Base-by-base conservation (phyloP, 2,888 invertebrate species). In the Zelleria hepariella region DNA sequence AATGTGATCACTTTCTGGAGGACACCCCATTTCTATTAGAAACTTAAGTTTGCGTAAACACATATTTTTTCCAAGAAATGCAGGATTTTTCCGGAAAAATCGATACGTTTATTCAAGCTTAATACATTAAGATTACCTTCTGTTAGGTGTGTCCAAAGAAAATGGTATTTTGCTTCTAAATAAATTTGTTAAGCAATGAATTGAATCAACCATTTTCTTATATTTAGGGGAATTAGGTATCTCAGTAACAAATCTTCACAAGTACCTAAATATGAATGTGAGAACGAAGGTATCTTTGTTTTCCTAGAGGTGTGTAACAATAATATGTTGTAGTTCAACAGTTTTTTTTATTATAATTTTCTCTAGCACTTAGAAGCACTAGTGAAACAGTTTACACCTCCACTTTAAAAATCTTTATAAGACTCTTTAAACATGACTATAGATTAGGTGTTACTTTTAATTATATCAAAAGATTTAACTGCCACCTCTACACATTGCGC, bases 251-350 rank as follows among this genome's bases (percentile, higher is more conserved):
- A n/a, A n/a, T n/a, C n/a, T n/a, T n/a, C n/a, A n/a, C n/a, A n/a
- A n/a, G n/a, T n/a, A n/a, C n/a, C n/a, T n/a, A n/a, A n/a, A n/a
- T n/a, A n/a, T n/a, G n/a, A n/a, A n/a, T n/a, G n/a, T n/a, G n/a
- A n/a, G n/a, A n/a, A n/a, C 2, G 59, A 61, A 63, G 58, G 68
- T 71, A 64, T 67, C 76, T 82, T 73, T 82, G 80, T 75, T 73
- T 66, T 77, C 75, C 78, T 77, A 78, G 77, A 75, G 62, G 68
- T 59, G 66, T 70, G 64, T 69, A 72, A 72, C 67, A 72, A 70
- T 49, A 53, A n/a, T 25, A 25, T 26, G 54, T 26, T 26, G 15
- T 26, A 18, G 7, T 52, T 20, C 4, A 47, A n/a, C n/a, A n/a
- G n/a, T n/a, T 42, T 5, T 42, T 42, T 42, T 42, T 42, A 15